A percentile compares a stretch with the other conserved stretches of the same genome.
Evolutionary conservation across 2,113 vertebrate genomes (phyloP).

Genomic region (Athene noctua): DNA sequence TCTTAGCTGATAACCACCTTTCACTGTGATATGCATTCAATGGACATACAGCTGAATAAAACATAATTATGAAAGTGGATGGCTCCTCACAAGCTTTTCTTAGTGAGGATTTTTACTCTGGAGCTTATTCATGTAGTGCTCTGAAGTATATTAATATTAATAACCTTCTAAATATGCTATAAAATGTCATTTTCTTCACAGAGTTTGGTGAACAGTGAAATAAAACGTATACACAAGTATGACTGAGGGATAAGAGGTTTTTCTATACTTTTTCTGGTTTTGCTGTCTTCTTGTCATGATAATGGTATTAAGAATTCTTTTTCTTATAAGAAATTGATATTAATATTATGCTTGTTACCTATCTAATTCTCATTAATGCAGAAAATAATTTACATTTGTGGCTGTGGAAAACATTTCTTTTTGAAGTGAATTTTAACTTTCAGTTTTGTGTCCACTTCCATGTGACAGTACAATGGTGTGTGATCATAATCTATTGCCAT

Average conservation of each 20-base stretch:
- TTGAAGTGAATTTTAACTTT: background rate
- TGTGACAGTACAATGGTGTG: background rate
- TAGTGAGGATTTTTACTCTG: background rate
- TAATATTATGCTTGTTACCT: background rate
- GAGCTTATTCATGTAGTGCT: background rate
- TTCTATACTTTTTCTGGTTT: background rate
- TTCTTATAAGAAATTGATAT: background rate
- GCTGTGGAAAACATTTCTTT: background rate
- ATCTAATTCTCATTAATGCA: background rate
- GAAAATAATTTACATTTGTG: background rate
- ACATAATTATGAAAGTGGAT: background rate
- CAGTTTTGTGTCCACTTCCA: background rate
- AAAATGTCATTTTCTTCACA: background rate
- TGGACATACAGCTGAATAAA: background rate
- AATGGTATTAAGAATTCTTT: background rate
- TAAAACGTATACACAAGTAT: background rate
- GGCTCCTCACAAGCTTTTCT: background rate
- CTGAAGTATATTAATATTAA: background rate
- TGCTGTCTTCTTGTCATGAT: background rate
- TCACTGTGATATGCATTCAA: background rate
- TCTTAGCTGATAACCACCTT: background rate
- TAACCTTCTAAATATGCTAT: background rate
- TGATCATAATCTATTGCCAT: background rate
- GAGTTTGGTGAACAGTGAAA: background rate
- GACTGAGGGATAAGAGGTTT: background rate